Conservation (phyloP, 2,797 vertebrate species). For the Acropternis orthonyx region DNA sequence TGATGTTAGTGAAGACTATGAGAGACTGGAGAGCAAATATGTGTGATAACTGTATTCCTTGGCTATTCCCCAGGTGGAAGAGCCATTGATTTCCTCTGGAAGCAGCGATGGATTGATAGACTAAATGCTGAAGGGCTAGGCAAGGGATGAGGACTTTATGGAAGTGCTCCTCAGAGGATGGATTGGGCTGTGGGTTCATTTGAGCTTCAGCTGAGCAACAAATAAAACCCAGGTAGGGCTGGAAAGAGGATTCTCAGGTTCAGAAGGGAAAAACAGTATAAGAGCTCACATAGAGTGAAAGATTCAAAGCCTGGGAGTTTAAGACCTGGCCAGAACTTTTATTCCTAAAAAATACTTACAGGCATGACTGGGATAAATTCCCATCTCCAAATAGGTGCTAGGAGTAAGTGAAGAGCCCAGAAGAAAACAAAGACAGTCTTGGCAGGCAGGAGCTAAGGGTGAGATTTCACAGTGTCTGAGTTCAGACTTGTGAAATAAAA, state of each 20-base stretch:
- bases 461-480: conserved; percentile 41
- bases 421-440: conserved; percentile 41
- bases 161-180: background rate
- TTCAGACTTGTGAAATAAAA: background rate
- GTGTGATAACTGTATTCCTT: background rate
- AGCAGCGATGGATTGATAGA: background rate
- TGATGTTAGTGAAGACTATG: background rate
- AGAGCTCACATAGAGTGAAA: background rate
- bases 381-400: background rate
- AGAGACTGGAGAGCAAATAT: background rate
- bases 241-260: background rate
- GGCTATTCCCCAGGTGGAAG: background rate
- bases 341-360: background rate
- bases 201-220: background rate
- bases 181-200: background rate
- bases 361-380: background rate
- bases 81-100: background rate
- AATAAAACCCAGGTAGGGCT: background rate
- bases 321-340: background rate
- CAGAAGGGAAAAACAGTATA: background rate
- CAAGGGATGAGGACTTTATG: background rate
- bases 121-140: background rate
- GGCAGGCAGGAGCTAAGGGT: conserved; percentile 20
- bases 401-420: background rate
- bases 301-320: background rate